Percentiles rank a stretch among this genome's conserved stretches.
Evolutionary conservation across 2,797 vertebrate species (phyloP).

Genomic region (Chaetodon trifasciatus): DNA sequence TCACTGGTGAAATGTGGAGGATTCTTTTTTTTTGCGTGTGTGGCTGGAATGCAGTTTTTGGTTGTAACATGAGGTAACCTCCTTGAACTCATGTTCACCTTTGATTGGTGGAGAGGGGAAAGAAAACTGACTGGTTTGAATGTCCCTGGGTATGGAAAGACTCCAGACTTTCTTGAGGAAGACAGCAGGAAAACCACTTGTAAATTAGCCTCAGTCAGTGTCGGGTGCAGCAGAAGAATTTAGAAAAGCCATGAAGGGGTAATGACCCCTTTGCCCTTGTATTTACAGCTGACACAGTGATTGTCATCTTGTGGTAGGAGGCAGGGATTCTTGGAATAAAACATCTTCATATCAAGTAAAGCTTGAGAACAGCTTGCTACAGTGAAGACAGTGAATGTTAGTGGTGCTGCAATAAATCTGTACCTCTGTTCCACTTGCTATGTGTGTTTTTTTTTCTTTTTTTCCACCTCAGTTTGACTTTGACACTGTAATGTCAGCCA

Average conservation of each 20-base stretch:
- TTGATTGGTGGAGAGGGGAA: slow-evolving; percentile 43
- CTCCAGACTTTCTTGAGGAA: not conserved
- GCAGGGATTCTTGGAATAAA: slow-evolving; percentile 1
- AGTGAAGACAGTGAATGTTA: not conserved
- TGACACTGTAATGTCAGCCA: slow-evolving; percentile 41
- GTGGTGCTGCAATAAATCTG: not conserved
- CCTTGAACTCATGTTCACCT: slow-evolving; percentile 77
- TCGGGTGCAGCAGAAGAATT: slow-evolving; percentile 3
- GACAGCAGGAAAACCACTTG: slow-evolving; percentile 16
- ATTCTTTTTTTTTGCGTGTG: slow-evolving; percentile 5
- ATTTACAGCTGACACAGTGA: slow-evolving; percentile 53
- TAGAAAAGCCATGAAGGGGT: slow-evolving; percentile 12
- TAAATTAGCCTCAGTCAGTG: slow-evolving; percentile 12
- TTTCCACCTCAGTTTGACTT: slow-evolving; percentile 47
- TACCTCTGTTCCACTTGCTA: slow-evolving; percentile 7
- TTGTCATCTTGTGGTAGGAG: slow-evolving; percentile 12
- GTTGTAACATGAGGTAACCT: slow-evolving; percentile 71
- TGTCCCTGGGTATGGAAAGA: slow-evolving; percentile 22
- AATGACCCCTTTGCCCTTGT: slow-evolving; percentile 72
- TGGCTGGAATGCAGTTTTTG: slow-evolving; percentile 73
- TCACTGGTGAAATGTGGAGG: slow-evolving; percentile 48
- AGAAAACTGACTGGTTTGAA: slow-evolving; percentile 7
- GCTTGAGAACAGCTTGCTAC: not conserved
- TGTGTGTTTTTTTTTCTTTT: not conserved
- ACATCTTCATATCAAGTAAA: not conserved